Evolutionary conservation across 53 echinoderm and acorn worm species (phyloP).

Genomic region (Henricia sp.): DNA sequence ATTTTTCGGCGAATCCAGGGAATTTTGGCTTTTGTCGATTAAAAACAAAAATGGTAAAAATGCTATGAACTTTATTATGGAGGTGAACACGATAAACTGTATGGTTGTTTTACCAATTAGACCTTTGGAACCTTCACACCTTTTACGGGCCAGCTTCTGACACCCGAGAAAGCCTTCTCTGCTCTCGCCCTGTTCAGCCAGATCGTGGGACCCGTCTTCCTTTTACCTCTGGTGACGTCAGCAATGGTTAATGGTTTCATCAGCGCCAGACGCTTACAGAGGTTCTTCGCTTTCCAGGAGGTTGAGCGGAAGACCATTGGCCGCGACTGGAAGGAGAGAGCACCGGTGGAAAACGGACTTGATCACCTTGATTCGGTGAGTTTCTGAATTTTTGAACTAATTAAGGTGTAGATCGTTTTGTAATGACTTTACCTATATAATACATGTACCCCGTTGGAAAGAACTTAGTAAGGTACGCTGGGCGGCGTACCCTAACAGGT

Average conservation of each 20-base stretch:
- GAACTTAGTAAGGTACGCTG: too few relatives aligned
- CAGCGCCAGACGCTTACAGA: constrained; percentile 47
- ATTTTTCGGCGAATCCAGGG: too few relatives aligned
- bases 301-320: constrained; percentile 66
- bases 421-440: too few relatives aligned
- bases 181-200: constrained; percentile 89
- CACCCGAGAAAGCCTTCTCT: constrained; percentile 86
- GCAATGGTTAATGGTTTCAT: constrained; percentile 40
- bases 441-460: too few relatives aligned
- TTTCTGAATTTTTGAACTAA: too few relatives aligned
- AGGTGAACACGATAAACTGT: too few relatives aligned
- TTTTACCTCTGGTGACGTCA: constrained; percentile 38
- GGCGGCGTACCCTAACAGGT: too few relatives aligned
- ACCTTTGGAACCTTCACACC: constrained; percentile 72
- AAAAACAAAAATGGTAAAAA: too few relatives aligned
- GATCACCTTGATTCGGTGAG: too few relatives aligned
- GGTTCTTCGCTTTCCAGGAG: constrained; percentile 35
- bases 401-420: too few relatives aligned
- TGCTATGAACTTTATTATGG: too few relatives aligned
- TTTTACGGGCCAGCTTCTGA: constrained; percentile 67
- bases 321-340: constrained; percentile 8
- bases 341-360: background rate
- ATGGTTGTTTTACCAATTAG: constrained; percentile 27
- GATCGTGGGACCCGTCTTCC: constrained; percentile 76
- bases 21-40: too few relatives aligned